Evolutionary conservation across 2,797 vertebrate genomes (phyloP), one percentile per base, ranked within the genome.

Genomic region (Novumbra hubbsi): DNA sequence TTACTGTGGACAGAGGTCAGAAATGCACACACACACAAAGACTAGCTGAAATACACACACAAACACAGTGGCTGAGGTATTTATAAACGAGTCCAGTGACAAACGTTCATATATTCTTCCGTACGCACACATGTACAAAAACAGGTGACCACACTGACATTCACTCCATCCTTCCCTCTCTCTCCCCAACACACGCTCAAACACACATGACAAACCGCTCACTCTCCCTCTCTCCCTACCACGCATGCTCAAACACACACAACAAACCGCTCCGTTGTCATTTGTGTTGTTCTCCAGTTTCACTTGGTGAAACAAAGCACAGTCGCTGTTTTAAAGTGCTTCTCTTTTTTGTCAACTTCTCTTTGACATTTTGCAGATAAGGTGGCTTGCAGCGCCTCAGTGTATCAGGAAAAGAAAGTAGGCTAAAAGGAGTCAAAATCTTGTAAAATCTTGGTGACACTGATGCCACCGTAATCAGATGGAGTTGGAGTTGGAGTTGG

Each of bases 201-300:
- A 6, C 45, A 74, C 5, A 68, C 9, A 66, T 38, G 5, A n/a
- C 64, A 41, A 41, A 38, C 80, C 70, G 62, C 67, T 73, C n/a
- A 1, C 24, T 27, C 62, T 14, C 62, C 14, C 62, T 27, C 65
- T 17, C 16, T 7, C 65, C 9, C 34, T 6, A 17, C 16, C 64
- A 66, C 16, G 11, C 32, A 41, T 32, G 34, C 0, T 14, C 30
- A 21, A 9, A 6, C 45, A 74, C 5, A 68, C 9, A 66, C 38
- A 1, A n/a, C 64, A 41, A 41, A 38, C 80, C 70, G 62, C 67
- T 73, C 66, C 77, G 72, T 81, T 89, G 85, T 86, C 86, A 90
- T 85, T 79, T 69, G 6, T 6, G 73, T 73, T 81, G 78, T 79
- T 87, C 83, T 85, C 84, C 84, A 87, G 85, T 88, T 85, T 89